Evolutionary conservation across 2,888 invertebrate species (phyloP).

Genomic region (Azorinus chamasolen): DNA sequence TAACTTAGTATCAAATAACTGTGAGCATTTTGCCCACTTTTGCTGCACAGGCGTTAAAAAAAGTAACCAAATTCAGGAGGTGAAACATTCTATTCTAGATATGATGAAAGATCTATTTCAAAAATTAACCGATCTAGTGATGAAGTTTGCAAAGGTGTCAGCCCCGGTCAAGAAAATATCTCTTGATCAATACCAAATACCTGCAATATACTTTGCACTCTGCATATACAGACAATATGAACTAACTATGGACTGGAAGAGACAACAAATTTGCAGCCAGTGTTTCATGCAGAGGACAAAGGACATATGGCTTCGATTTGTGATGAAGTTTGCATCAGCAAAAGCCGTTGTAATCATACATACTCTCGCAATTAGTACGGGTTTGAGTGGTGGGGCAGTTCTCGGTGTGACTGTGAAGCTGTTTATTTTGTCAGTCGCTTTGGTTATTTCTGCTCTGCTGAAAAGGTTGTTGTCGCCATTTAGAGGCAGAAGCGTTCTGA

Average conservation of each 20-base stretch:
- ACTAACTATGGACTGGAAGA: constrained; percentile 2
- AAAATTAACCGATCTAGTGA: constrained; percentile 10
- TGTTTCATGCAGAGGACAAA: constrained; percentile 16
- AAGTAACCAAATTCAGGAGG: constrained; percentile 25
- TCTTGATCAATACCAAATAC: constrained; percentile 7
- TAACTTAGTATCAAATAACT: not conserved
- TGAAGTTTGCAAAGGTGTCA: constrained; percentile 5
- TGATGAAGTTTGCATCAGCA: constrained; percentile 3
- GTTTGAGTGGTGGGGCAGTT: constrained; percentile 11
- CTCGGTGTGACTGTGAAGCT: constrained; percentile 1
- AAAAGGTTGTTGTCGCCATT: constrained; percentile 32
- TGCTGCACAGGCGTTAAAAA: constrained; percentile 23
- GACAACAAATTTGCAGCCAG: constrained; percentile 10
- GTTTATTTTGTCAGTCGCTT: constrained; percentile 11
- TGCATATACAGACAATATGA: constrained; percentile 18
- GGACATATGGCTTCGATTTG: constrained; percentile 28
- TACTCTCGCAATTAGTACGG: constrained; percentile 3
- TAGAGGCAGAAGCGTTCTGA: constrained; percentile 15
- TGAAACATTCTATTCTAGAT: not conserved
- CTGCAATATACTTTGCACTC: constrained; percentile 10
- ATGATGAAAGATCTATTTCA: not conserved
- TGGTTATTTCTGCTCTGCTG: constrained; percentile 13
- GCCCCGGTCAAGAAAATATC: not conserved
- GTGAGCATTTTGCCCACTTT: constrained; percentile 20
- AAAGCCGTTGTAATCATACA: constrained; percentile 21